Percentiles rank a stretch among this genome's conserved stretches.
phyloP scores from a whole-genome alignment of 2,113 vertebrate genomes.

The Castor canadensis region DNA sequence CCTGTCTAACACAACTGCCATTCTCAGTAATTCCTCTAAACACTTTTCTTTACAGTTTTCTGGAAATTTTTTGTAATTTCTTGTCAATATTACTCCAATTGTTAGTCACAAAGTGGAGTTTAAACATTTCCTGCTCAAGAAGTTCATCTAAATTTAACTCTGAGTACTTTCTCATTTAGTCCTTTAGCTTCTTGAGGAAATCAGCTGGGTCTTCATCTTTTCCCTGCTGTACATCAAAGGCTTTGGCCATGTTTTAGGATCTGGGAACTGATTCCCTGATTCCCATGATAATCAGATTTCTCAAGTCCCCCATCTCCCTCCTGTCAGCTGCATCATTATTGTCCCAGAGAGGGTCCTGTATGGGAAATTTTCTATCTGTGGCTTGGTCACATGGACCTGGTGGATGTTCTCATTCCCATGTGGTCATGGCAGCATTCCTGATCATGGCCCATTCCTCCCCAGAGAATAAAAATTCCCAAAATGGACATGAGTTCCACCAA shows the following conservation, averaged over 20 bases:
- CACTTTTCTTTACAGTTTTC: neutral
- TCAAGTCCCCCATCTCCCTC: neutral
- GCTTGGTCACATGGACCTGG: neutral
- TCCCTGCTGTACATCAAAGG: neutral
- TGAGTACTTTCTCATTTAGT: neutral
- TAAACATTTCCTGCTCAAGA: neutral
- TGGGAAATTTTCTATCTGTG: neutral
- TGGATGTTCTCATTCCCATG: neutral
- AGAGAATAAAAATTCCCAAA: neutral
- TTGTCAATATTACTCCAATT: too few species aligned
- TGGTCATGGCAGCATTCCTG: too few species aligned
- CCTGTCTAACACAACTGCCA: neutral
- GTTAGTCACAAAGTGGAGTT: neutral
- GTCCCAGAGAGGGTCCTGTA: neutral
- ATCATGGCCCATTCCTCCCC: neutral
- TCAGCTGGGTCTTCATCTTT: neutral
- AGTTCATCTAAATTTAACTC: too few species aligned
- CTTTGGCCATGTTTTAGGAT: neutral
- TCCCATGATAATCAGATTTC: neutral
- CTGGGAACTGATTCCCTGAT: neutral
- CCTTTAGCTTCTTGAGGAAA: neutral
- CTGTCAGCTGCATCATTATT: neutral
- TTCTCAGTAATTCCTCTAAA: neutral
- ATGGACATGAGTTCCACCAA: neutral
- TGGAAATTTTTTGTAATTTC: too few species aligned